Conservation (phyloP, 2,888 invertebrate species). For the Coremacera marginata region DNA sequence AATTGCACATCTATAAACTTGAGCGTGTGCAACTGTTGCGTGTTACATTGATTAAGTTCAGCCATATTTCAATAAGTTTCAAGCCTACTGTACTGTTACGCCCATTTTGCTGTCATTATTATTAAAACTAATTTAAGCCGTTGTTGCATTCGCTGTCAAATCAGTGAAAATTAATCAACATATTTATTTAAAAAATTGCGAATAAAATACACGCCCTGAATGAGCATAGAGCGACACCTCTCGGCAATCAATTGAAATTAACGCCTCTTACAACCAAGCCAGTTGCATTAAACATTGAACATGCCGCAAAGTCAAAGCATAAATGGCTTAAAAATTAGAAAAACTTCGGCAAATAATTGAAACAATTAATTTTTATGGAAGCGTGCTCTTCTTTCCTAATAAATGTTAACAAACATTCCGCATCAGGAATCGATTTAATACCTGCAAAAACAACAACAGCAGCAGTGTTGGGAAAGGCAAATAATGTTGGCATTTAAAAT, state of each 20-base stretch:
- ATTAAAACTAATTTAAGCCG: background rate
- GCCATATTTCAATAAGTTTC: background rate
- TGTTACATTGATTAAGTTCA: background rate
- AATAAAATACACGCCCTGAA: slow-evolving; percentile 7
- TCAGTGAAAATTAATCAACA: slow-evolving; percentile 13
- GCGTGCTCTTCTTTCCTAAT: background rate
- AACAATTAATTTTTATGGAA: slow-evolving; percentile 22
- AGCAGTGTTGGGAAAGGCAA: too few relatives aligned
- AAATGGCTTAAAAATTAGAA: background rate
- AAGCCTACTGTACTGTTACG: background rate
- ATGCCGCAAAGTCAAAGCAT: background rate
- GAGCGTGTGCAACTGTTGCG: too few relatives aligned
- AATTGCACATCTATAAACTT: too few relatives aligned
- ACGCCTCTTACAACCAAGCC: background rate
- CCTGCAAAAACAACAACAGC: too few relatives aligned
- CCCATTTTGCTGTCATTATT: background rate
- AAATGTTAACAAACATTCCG: background rate
- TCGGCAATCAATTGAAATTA: slow-evolving; percentile 9
- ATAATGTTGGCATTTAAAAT: too few relatives aligned
- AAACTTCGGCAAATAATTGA: background rate
- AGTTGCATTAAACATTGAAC: background rate
- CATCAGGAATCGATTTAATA: too few relatives aligned
- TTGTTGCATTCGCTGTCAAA: background rate
- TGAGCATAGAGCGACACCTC: slow-evolving; percentile 20
- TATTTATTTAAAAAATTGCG: slow-evolving; percentile 19